A percentile compares a stretch with the other conserved stretches of the same genome.
phyloP scores from a whole-genome alignment of 2,113 vertebrate species.

The Caretta caretta region DNA sequence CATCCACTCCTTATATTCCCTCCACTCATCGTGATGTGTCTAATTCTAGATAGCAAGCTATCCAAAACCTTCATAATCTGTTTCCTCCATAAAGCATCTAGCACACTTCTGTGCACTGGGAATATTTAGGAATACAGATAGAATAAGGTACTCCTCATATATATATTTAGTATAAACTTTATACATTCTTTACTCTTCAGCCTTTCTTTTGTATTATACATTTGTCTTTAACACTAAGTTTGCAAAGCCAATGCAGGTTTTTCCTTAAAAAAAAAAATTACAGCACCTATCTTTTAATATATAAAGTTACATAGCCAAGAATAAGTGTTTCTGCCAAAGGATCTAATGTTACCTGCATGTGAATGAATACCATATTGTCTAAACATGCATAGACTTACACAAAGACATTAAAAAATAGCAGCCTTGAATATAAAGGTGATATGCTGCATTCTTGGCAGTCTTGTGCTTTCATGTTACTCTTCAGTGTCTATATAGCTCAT shows the following conservation, averaged over 20 bases:
- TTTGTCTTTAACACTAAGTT: not conserved
- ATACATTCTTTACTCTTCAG: not conserved
- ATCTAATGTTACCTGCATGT: not conserved
- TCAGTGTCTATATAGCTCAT: constrained; percentile 48
- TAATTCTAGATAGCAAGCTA: not conserved
- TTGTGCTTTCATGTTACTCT: not conserved
- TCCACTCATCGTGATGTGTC: not conserved
- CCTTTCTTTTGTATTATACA: not conserved
- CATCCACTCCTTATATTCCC: not conserved
- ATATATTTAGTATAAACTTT: not conserved
- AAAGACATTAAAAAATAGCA: constrained; percentile 10
- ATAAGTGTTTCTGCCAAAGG: not conserved
- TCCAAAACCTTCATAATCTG: not conserved
- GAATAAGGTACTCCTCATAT: not conserved
- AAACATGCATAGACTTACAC: not conserved
- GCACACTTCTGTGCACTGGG: not conserved
- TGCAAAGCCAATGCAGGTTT: not conserved
- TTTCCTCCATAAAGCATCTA: not conserved
- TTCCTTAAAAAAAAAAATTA: not conserved
- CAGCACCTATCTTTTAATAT: too few relatives aligned
- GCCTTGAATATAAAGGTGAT: constrained; percentile 55
- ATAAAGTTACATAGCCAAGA: too few relatives aligned
- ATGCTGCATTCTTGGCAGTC: not conserved
- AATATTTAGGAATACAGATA: not conserved
- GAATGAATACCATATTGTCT: not conserved